These are phyloP conservation scores for Aselliscus stoliczkanus DNA, from an alignment of 2,797 vertebrate species.

Conservation along the genomic window DNA sequence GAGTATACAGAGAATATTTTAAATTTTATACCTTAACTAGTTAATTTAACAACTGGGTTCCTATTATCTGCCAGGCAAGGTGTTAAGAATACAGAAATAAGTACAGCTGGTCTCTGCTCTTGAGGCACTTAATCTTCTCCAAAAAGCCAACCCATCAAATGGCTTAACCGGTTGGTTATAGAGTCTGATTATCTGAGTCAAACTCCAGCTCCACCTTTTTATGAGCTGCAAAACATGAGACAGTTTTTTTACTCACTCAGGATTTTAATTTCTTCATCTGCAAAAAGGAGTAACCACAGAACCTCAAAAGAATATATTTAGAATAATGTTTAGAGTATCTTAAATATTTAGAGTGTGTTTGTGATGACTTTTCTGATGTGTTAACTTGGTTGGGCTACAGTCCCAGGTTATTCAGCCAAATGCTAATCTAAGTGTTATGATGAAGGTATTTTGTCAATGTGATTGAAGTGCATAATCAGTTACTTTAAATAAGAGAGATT, in stretches of 20 bases:
- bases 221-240: background rate
- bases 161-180: background rate
- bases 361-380: background rate
- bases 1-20: slow-evolving; percentile 28
- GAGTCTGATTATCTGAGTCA: background rate
- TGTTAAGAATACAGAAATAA: background rate
- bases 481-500: background rate
- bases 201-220: background rate
- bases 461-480: background rate
- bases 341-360: background rate
- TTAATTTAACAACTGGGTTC: background rate
- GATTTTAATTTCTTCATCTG: background rate
- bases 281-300: background rate
- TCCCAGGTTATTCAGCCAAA: background rate
- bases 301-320: background rate
- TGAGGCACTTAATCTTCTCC: background rate
- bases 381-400: background rate
- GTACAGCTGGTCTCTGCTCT: background rate
- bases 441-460: background rate
- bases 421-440: background rate
- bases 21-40: slow-evolving; percentile 8
- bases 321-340: background rate
- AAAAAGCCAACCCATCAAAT: background rate
- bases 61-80: background rate
- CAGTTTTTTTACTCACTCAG: background rate